Percentiles rank a stretch among this genome's conserved stretches.
Conservation (phyloP, 2,113 vertebrate genomes). For the Vulpes lagopus region DNA sequence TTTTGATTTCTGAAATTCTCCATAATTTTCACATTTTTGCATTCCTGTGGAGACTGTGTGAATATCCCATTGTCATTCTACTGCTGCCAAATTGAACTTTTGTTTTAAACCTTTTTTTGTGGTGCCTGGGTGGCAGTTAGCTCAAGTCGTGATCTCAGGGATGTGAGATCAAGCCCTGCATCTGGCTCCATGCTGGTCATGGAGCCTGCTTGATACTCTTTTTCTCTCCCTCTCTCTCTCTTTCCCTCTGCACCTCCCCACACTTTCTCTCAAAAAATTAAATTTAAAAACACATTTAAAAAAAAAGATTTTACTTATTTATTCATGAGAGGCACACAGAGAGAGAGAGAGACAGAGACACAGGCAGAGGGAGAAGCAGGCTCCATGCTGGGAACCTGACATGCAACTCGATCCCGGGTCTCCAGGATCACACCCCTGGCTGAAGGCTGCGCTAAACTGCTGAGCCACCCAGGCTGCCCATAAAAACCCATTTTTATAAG, state of each 20-base stretch:
- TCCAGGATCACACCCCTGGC: too few relatives aligned
- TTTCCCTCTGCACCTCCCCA: neutral
- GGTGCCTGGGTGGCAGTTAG: neutral
- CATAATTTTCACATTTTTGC: neutral
- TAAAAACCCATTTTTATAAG: neutral
- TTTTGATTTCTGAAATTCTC: constrained; percentile 59
- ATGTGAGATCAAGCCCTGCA: neutral
- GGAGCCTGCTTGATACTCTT: too few relatives aligned
- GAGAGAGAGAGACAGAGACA: too few relatives aligned
- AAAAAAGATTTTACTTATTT: too few relatives aligned
- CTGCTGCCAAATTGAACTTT: neutral
- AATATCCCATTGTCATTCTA: constrained; percentile 42
- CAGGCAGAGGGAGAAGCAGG: too few relatives aligned
- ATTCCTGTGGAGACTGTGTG: constrained; percentile 12
- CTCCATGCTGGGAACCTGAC: too few relatives aligned
- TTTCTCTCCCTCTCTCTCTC: too few relatives aligned
- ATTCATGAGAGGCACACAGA: too few relatives aligned
- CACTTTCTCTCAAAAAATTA: neutral
- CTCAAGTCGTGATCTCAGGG: neutral
- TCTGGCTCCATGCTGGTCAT: neutral
- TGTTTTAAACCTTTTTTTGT: neutral
- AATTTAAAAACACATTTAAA: too few relatives aligned
- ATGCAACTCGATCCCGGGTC: too few relatives aligned
- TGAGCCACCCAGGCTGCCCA: too few relatives aligned
- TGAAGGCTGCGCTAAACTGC: too few relatives aligned